Base-by-base conservation (phyloP, 2,888 invertebrate species). In the Cheilosia vernalis region DNA sequence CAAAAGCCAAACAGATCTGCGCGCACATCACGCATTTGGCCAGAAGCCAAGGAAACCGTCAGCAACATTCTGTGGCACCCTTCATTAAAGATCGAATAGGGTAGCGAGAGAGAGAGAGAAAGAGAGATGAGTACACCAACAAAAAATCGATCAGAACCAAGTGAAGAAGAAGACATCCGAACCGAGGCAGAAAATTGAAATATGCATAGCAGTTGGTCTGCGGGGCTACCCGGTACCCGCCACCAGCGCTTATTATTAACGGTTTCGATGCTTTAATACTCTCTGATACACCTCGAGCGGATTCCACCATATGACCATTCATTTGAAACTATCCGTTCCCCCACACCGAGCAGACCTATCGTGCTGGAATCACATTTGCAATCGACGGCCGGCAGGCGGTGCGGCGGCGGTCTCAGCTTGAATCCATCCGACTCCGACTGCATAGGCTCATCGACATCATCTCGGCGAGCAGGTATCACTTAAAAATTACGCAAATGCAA, bases 401-500 rank as follows among this genome's bases (percentile, higher is more conserved):
- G 33, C 7, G 5, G 55, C 40, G 76, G 64, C 47, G 60, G 66
- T 72, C 66, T 72, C 51, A 15, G 66, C 69, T 76, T 56, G 19
- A 30, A 51, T 76, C 42, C 30, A 30, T 30, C 9, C 30, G 30
- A 30, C 30, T 24, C 51, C 33, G 13, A 37, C 37, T 37, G 37
- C 37, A 10, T 37, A 53, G 33, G 55, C 42, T 24, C 74, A 64
- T 60, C 81, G 49, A 66, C 61, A 56, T 60, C 69, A 56, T 66
- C 60, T 42, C 21, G 24, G 13, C n/a, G 55, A 66, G 69, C 63
- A 64, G 79, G 67, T 80, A 79, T 76, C 80, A 72, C 61, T 61
- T 80, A 60, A 51, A 72, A 85, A 85, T 81, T 80, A 85, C 84
- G 84, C 84, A 85, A 80, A 85, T 76, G 66, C 64, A 80, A 79